Base-by-base conservation (phyloP, 2,797 vertebrate species). In the Pteropus rufus region DNA sequence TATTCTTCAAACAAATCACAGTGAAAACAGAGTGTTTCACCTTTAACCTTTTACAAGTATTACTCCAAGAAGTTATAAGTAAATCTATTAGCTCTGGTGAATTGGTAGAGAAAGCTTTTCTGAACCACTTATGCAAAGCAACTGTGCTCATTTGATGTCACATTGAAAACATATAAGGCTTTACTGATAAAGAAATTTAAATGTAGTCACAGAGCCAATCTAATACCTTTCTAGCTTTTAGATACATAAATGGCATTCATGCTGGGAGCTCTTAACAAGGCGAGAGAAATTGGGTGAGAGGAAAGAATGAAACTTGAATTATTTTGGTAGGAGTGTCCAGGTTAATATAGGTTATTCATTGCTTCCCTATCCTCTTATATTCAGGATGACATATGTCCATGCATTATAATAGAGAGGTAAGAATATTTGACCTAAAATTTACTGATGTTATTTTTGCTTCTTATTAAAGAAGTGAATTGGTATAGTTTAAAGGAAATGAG, bases 1-100 rank as follows among this genome's bases (percentile, higher is more conserved):
- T 96, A 89, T 89, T 96, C 62, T 91, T 92, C 56, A 95, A 95
- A 93, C 21, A 93, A 95, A 94, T 87, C 39, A 76, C 49, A 89
- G 26, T 94, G 93, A 95, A 96, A 97, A 90, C 89, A 94, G 76
- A 91, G 29, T 36, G 24, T 93, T 97, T 95, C 65, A 92, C 58
- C 60, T 91, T 96, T 97, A 84, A 80, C 12, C 72, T 94, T 95
- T 95, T 82, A 83, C 65, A 94, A 93, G 21, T 93, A 89, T 92
- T 77, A 96, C 46, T 93, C 62, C 36, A 84, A 49, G 67, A 93
- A 95, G 36, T 84, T 96, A 73, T 79, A 84, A 79, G 69, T 96
- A 96, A 97, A 95, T 96, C 83, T 86, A 81, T 88, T 54, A 86
- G 26, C 26, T 26, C 24, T 36, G 5, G 26, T 92, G 36, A 93